phyloP scores from a whole-genome alignment of 2,113 vertebrate genomes.

The Hypanus sabinus region DNA sequence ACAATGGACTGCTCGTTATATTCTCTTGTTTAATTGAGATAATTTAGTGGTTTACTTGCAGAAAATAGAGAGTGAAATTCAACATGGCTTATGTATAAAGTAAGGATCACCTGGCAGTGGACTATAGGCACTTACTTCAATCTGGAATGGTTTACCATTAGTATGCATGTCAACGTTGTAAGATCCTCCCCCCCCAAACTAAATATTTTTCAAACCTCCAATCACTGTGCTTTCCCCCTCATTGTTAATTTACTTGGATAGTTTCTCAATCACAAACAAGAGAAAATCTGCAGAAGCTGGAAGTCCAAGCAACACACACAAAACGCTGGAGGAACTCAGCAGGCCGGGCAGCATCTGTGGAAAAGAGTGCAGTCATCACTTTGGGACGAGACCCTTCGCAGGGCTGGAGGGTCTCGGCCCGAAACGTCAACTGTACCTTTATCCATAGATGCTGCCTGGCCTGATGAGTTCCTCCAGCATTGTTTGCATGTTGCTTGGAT shows the following conservation, averaged over 20 bases:
- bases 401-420: too few relatives aligned
- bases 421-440: too few relatives aligned
- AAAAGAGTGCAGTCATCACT: too few relatives aligned
- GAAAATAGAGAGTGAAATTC: not conserved
- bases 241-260: too few relatives aligned
- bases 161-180: not conserved
- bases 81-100: not conserved
- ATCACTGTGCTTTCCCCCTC: not conserved
- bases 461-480: too few relatives aligned
- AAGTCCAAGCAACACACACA: too few relatives aligned
- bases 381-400: too few relatives aligned
- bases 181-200: not conserved
- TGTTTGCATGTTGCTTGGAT: too few relatives aligned
- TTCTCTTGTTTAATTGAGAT: not conserved
- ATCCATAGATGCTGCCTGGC: too few relatives aligned
- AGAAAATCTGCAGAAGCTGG: too few relatives aligned
- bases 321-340: too few relatives aligned
- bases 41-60: not conserved
- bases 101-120: not conserved
- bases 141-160: not conserved
- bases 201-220: not conserved
- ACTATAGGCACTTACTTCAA: not conserved
- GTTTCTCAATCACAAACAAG: not conserved
- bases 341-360: too few relatives aligned
- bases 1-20: not conserved